Base-by-base conservation (phyloP, 1,140 invertebrate species). In the Cydia splendana region DNA sequence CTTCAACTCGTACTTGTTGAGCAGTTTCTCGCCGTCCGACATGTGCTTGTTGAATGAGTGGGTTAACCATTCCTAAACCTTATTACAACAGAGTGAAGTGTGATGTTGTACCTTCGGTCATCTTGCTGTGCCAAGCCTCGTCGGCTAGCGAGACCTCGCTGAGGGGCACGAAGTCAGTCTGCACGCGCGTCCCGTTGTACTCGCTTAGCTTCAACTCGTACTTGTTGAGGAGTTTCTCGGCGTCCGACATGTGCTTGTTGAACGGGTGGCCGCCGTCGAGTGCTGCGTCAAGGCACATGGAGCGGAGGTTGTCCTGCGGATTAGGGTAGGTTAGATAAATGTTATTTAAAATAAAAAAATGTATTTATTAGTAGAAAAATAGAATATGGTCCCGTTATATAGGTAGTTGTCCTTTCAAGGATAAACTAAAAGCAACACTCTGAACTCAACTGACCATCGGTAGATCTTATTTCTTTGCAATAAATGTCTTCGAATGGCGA, bases 181-280 rank as follows among this genome's bases (percentile, higher is more conserved):
- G 92, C 73, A 94, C 91, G 69, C 90, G 92, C 51, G 87, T 92
- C 9, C 80, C 85, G 78, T 94, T 94, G 79, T 93, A 94, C 80
- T 95, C 94, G 28, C 90, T 92, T 15, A 95, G 81, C 77, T 94
- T 94, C 28, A 90, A 85, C 74, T 94, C 94, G 75, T 94, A 95
- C 80, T 94, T 94, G 57, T 91, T 93, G 2, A 95, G 83, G 4
- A 95, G 83, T 74, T 93, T 91, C 80, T 94, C 94, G 12, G 92
- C 93, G 42, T 93, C 88, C 4, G 85, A 84, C 48, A 93, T 89
- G 71, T 94, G 90, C 38, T 90, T 89, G 65, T 89, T 88, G 20
- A 93, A 86, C 0, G 89, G 88, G 75, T 90, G 90, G 10, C 82
- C 81, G 42, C 90, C 81, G 45, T 91, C 87, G 10, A 88, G 78